Percentiles rank a stretch among this genome's conserved stretches.
Conservation (phyloP, 2,797 vertebrate genomes). For the Okamejei kenojei region DNA sequence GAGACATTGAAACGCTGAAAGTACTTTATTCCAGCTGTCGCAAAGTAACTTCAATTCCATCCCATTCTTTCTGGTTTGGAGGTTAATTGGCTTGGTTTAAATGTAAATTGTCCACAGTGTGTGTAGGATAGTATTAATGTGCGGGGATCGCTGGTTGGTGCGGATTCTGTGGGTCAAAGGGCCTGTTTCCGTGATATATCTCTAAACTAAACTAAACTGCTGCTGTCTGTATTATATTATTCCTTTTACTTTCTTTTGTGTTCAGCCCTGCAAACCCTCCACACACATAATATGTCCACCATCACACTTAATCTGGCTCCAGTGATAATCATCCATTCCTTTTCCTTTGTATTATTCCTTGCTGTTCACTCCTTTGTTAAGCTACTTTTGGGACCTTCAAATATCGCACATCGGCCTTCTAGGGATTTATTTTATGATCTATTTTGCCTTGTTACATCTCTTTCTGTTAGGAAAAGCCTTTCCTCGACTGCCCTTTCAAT, state of each 20-base stretch:
- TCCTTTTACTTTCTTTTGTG: neutral
- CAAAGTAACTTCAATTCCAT: neutral
- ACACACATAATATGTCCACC: neutral
- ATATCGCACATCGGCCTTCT: neutral
- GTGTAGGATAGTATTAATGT: too few species aligned
- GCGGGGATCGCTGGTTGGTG: too few species aligned
- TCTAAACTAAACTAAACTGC: neutral
- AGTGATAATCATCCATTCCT: neutral
- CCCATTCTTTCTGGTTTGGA: conserved; percentile 7
- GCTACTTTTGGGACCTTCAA: neutral
- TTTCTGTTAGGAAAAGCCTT: neutral
- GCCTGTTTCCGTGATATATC: too few species aligned
- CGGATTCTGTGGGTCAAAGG: too few species aligned
- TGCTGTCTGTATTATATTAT: neutral
- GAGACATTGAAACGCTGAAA: neutral
- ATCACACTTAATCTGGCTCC: neutral
- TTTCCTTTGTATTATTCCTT: neutral
- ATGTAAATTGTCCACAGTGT: too few species aligned
- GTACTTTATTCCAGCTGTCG: neutral
- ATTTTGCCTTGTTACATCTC: neutral
- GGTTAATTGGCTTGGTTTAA: too few species aligned
- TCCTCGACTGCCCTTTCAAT: neutral
- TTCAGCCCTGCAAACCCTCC: neutral
- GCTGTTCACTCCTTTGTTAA: neutral
- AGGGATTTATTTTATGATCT: neutral